Conservation (phyloP, 1,140 invertebrate genomes). For the Marisa cornuarietis region DNA sequence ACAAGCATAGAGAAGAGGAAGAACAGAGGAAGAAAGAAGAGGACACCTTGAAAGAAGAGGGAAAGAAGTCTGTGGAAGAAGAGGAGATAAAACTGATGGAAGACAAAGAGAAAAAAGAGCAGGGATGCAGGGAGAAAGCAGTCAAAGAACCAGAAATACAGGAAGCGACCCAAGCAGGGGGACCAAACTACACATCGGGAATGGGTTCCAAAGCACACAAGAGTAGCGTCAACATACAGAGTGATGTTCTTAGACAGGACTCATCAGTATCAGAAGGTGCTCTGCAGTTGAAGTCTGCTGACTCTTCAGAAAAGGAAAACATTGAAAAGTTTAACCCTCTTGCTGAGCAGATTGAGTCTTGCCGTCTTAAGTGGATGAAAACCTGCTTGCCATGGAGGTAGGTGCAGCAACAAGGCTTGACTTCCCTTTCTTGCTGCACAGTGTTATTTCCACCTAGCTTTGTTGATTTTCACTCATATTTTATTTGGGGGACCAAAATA, state of each 20-base stretch:
- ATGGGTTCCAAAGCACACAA: conserved; percentile 21
- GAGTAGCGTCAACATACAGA: conserved; percentile 21
- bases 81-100: conserved; percentile 7
- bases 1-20: conserved; percentile 30
- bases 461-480: background rate
- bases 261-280: conserved; percentile 19
- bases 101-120: conserved; percentile 21
- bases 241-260: conserved; percentile 8
- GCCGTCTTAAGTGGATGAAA: conserved; percentile 52
- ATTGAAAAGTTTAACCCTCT: background rate
- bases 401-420: background rate
- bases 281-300: background rate
- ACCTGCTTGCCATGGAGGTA: conserved; percentile 60
- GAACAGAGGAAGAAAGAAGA: conserved; percentile 13
- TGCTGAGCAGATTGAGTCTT: conserved; percentile 38
- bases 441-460: background rate
- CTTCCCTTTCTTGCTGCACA: background rate
- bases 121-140: conserved; percentile 22
- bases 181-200: conserved; percentile 23
- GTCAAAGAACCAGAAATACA: conserved; percentile 28
- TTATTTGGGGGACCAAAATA: background rate
- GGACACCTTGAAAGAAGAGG: conserved; percentile 25
- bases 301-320: background rate
- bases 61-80: conserved; percentile 21
- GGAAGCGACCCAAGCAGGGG: conserved; percentile 23